Evolutionary conservation across 2,113 vertebrate genomes (phyloP), one percentile per base, ranked within the genome.

Genomic region (Callopanchax toddi): DNA sequence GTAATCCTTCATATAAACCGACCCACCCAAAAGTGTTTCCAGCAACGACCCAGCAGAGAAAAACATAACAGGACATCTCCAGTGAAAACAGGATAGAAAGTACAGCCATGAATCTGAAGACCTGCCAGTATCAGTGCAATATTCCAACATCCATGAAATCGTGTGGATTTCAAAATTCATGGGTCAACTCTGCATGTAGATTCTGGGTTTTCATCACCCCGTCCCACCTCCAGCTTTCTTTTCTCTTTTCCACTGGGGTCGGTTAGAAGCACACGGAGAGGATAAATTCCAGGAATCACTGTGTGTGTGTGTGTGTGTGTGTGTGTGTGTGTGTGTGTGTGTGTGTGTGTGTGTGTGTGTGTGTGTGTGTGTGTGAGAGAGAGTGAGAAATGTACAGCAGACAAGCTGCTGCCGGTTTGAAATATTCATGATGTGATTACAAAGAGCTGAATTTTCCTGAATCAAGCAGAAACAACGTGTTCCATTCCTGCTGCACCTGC

Each of bases 81-180:
- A 20, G 48, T 23, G 65, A 36, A 46, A 54, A 74, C 32, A 10
- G 54, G 52, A 62, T 12, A 42, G 2, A 62, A 49, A 56, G 67
- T 70, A 21, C 81, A 65, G 75, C 77, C 82, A 85, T 1, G 1
- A n/a, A 18, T 37, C 46, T 44, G 17, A 71, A 39, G 44, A 67
- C 55, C 3, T 12, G 45, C 66, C 58, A 67, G 56, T 53, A 51
- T 50, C 40, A 74, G 49, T 45, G 34, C 39, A 10, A 36, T 45
- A 0, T n/a, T 13, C 23, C n/a, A 32, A 59, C 39, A 44, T 46
- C 40, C 43, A 26, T 34, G 23, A 70, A 59, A 66, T 9, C 12
- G 21, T 2, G 23, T 13, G 25, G n/a, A 50, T 54, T 65, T 55
- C 70, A 44, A 25, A 22, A 44, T 25, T 71, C 76, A 66, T 60